These are phyloP conservation scores for pig (Sus scrofa) DNA, from an alignment of 2,113 vertebrate genomes.

Conservation along the genomic window T2T-Sscrofa CM000817.6:76581501-76582000, in stretches of 20 bases:
- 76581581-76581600: neutral
- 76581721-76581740: neutral
- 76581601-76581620: neutral
- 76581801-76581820: neutral
- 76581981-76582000: neutral
- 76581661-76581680: neutral
- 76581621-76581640: neutral
- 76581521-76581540: neutral
- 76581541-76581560: neutral
- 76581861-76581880: slow-evolving; percentile 27
- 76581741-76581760: neutral
- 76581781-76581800: neutral
- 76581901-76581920: neutral
- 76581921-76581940: neutral
- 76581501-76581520: neutral
- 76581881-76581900: neutral
- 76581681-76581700: neutral
- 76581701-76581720: rapidly evolving
- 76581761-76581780: neutral
- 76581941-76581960: neutral
- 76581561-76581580: neutral
- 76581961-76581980: neutral
- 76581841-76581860: neutral
- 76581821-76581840: neutral
- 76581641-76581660: neutral